Evolutionary conservation across 2,797 vertebrate genomes (phyloP), one percentile per base, ranked within the genome.

Genomic region (Pantherophis vulpinus): DNA sequence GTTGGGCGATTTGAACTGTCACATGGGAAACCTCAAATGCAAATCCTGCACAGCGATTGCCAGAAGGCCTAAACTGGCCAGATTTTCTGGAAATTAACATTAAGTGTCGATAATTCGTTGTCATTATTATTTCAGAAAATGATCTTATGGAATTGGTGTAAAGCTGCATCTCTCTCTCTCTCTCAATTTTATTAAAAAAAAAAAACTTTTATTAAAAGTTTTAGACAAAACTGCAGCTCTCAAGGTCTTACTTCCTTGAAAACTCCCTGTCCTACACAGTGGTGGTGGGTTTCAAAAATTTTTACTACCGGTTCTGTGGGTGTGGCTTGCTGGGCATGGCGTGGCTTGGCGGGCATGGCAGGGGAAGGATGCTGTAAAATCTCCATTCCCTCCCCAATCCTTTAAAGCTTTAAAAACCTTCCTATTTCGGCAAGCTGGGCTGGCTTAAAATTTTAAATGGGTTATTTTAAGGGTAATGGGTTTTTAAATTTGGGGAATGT

Each of bases 231-330:
- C 20, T 90, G 37, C 37, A 11, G 9, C 20, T 23, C 37, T 47
- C 37, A 79, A 79, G 20, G 4, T 42, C 18, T 79, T 42, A 20
- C 8, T 23, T 16, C 54, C 55, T 37, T 37, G n/a, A 93, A 96
- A 96, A 86, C 0, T 59, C 16, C 63, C 29, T 92, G 93, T 90
- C 92, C 94, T 79, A 63, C 5, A 51, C 47, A 51, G 47, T 51
- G 47, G 47, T 51, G 47, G 47, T 51, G 47, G 47, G 6, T 7
- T 51, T 51, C 47, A 51, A 51, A 51, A 7, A 1, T 51, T 51
- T 51, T 51, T 51, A 51, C 7, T 51, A 51, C 47, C 1, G 47
- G 47, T 51, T 51, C 47, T 51, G 47, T 51, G 47, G 47, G 47
- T 51, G 47, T 51, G 47, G 47, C 47, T 47, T 47, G 47, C 47